Base-by-base conservation (phyloP, 2,797 vertebrate genomes). In the Phalanger gymnotis region DNA sequence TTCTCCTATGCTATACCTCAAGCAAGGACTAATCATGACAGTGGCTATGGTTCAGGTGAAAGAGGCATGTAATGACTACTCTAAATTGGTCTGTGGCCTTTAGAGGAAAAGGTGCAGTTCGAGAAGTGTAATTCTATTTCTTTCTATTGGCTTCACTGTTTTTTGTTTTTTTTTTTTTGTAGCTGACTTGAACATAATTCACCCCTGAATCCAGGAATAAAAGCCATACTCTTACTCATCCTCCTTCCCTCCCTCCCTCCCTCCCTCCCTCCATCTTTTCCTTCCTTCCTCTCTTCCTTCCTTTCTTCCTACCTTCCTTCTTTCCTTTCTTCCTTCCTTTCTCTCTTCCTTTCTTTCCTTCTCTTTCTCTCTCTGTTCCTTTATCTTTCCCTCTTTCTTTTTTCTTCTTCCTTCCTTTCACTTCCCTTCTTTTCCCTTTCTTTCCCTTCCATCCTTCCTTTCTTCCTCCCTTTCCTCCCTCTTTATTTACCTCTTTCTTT, bases 291-390 rank as follows among this genome's bases (percentile, higher is more conserved):
- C 19, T 14, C 61, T n/a, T 66, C 30, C 30, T 58, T 61, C 30
- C 2, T 30, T 58, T 9, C 5, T 57, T 57, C 27, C 25, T 28
- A 28, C 28, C 57, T 57, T 57, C 1, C 22, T 57, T 57, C 27
- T 1, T 57, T 57, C 27, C 22, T 57, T 30, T 9, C 27, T 57
- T 61, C 30, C 11, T 61, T 34, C 3, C 14, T 30, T 57, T 61
- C 57, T 34, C 14, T 4, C 31, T 13, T 61, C 3, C 14, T 34
- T 61, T 1, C 4, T 4, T 14, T 14, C 12, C 16, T 4, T 4
- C 31, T 61, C 1, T 12, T 3, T 2, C 7, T 61, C 31, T 34
- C 12, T 61, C 2, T n/a, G 2, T 19, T 19, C 4, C 0, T 7
- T 4, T 66, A 5, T n/a, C 61, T n/a, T 19, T n/a, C 3, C 4